Conservation (phyloP, 2,888 invertebrate species). For the Sinodicranocentrus sp. region DNA sequence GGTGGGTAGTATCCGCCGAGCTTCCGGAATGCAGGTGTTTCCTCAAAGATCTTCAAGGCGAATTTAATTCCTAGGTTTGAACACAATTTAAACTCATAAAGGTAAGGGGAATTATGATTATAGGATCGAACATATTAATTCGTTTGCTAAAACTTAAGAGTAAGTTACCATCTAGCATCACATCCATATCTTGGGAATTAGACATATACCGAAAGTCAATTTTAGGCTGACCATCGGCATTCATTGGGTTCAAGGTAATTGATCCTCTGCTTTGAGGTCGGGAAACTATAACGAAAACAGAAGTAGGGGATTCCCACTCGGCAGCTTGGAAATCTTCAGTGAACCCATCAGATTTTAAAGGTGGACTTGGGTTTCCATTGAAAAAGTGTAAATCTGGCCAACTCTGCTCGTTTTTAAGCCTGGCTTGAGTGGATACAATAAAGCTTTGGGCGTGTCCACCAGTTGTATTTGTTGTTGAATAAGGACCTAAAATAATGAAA, state of each 20-base stretch:
- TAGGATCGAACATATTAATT: neutral
- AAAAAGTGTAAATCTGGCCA: neutral
- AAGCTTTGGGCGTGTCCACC: neutral
- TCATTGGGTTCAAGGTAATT: neutral
- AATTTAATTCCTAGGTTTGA: neutral
- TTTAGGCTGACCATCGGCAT: constrained; percentile 1
- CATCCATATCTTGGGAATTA: constrained; percentile 15
- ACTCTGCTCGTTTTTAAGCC: neutral
- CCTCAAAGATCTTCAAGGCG: neutral
- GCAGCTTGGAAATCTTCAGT: neutral
- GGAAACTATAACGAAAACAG: too few relatives aligned
- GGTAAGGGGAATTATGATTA: neutral
- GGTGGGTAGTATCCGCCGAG: neutral
- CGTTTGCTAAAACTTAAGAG: neutral
- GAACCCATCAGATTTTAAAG: neutral
- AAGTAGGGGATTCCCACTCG: neutral
- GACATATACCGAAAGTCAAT: constrained; percentile 12
- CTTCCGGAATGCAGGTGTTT: neutral
- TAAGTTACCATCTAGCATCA: constrained; percentile 1
- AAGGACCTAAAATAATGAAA: too few relatives aligned
- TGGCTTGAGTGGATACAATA: neutral
- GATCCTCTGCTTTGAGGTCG: constrained; percentile 13
- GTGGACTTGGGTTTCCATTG: neutral
- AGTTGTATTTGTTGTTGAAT: neutral
- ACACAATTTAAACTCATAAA: neutral